phyloP scores from a whole-genome alignment of 2,888 invertebrate species.

The Sinodicranocentrus sp. region DNA sequence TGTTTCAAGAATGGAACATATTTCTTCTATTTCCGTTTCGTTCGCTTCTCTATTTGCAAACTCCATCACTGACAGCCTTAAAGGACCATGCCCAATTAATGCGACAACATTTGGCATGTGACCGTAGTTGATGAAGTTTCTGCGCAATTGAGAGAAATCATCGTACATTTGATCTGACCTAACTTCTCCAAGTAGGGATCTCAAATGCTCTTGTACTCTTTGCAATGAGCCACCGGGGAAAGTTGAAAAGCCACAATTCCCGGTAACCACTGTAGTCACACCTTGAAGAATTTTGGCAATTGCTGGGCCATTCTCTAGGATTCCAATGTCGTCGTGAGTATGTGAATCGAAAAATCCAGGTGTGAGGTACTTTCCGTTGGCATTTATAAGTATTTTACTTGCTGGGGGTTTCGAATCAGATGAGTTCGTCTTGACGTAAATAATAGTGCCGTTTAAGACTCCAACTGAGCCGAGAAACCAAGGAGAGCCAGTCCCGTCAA shows the following conservation, averaged over 20 bases:
- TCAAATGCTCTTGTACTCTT: constrained; percentile 68
- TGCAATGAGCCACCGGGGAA: constrained; percentile 70
- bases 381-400: constrained; percentile 53
- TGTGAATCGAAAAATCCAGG: constrained; percentile 76
- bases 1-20: constrained; percentile 63
- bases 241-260: constrained; percentile 75
- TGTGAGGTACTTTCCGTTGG: constrained; percentile 61
- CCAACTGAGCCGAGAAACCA: constrained; percentile 64
- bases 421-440: constrained; percentile 33
- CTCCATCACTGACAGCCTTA: constrained; percentile 73
- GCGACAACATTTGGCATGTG: constrained; percentile 70
- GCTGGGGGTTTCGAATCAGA: constrained; percentile 5
- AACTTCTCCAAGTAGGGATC: constrained; percentile 69
- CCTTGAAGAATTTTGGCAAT: constrained; percentile 73
- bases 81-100: constrained; percentile 75
- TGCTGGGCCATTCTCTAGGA: constrained; percentile 69
- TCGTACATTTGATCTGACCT: constrained; percentile 52
- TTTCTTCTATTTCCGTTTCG: constrained; percentile 67
- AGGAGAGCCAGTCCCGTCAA: constrained; percentile 73
- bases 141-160: constrained; percentile 57
- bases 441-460: constrained; percentile 51
- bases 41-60: constrained; percentile 73
- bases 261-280: constrained; percentile 73
- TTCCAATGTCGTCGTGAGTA: constrained; percentile 74
- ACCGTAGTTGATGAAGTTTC: constrained; percentile 18